Conservation (phyloP, 2,888 invertebrate genomes). For the Leptopterna dolabrata region DNA sequence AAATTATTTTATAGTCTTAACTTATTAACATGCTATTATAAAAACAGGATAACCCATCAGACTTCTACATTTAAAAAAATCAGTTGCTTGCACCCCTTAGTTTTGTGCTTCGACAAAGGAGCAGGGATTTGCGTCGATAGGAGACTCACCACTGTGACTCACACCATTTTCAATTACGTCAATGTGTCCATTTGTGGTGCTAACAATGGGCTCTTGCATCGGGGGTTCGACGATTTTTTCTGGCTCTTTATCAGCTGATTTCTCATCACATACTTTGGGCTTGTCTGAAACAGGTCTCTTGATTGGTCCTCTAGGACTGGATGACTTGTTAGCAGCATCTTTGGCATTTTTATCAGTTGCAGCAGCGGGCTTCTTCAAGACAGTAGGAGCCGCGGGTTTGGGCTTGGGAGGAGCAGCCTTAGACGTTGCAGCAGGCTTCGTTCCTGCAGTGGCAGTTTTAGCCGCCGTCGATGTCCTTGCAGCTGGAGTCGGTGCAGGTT, state of each 20-base stretch:
- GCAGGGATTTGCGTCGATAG: neutral
- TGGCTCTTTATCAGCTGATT: neutral
- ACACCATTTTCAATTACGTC: conserved; percentile 52
- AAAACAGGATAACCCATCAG: conserved; percentile 18
- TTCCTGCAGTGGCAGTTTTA: conserved; percentile 60
- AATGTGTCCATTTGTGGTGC: conserved; percentile 58
- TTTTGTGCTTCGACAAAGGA: conserved; percentile 11
- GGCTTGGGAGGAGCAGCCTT: conserved; percentile 54
- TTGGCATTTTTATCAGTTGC: conserved; percentile 74
- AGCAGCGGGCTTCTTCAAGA: conserved; percentile 65
- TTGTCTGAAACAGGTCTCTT: conserved; percentile 16
- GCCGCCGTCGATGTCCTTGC: conserved; percentile 64
- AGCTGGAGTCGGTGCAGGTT: conserved; percentile 58
- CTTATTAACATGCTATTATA: conserved; percentile 27
- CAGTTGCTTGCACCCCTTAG: neutral
- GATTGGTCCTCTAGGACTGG: conserved; percentile 63
- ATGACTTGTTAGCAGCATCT: conserved; percentile 76
- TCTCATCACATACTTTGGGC: conserved; percentile 43
- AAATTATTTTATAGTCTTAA: conserved; percentile 16
- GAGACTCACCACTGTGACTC: conserved; percentile 22
- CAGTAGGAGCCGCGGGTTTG: conserved; percentile 63
- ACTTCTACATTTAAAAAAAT: conserved; percentile 29
- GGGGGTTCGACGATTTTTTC: conserved; percentile 25
- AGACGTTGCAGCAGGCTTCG: conserved; percentile 57
- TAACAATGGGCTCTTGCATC: conserved; percentile 55